Base-by-base conservation (phyloP, 2,888 invertebrate genomes). In the Himalopsyche kuldschensis region DNA sequence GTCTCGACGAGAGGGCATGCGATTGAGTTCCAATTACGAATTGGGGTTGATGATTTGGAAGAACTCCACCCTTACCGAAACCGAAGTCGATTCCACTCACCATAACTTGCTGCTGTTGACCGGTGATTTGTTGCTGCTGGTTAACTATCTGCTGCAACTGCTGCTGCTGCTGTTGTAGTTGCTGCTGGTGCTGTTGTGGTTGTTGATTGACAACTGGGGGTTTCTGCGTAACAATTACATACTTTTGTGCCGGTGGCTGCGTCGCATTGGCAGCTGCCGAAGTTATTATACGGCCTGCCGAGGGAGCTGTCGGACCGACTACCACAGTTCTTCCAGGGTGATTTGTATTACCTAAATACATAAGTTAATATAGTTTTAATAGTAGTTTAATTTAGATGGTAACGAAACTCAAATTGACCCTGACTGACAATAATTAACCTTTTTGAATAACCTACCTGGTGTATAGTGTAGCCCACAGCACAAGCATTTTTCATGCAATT, bases 221-320 rank as follows among this genome's bases (percentile, higher is more conserved):
- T 81, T 91, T 88, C 85, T 92, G 91, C 3, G 92, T 90, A 11
- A 93, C 90, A 84, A 92, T 91, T 3, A 93, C 90, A 85, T 91
- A 91, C 87, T 93, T 93, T 85, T 91, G 91, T 87, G 90, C 87
- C 15, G 86, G 86, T 15, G 83, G 17, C 87, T 87, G 82, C 8
- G 82, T 79, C 35, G 75, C 77, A 46, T 81, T 81, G 17, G 81
- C 79, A 15, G 86, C 81, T 8, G 84, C 82, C 17, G 82, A 81
- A 5, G 82, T 77, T 4, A 86, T 46, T 87, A 86, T 24, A 41
- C 86, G 88, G 87, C 81, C 88, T 83, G 86, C 86, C 0, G 90
- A 87, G 76, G 90, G 88, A 84, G 90, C 89, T 5, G 89, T 88
- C 10, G 90, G 85, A 78, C 91, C 91, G 87, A 93, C 90, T 85